A percentile compares a stretch with the other conserved stretches of the same genome.
phyloP scores from a whole-genome alignment of 2,797 vertebrate species.

The Microcaecilia unicolor region DNA sequence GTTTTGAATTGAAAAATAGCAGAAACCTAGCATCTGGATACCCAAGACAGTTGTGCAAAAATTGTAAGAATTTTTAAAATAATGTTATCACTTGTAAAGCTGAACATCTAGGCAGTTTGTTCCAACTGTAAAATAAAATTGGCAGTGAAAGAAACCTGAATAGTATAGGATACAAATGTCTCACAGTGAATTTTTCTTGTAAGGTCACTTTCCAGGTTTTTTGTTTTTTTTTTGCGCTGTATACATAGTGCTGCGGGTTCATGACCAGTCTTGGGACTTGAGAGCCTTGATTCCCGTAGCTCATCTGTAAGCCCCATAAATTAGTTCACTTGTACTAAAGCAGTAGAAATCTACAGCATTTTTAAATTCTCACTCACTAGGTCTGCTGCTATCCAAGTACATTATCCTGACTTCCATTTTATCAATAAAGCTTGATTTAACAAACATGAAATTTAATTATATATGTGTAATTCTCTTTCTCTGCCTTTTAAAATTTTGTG shows the following conservation, averaged over 20 bases:
- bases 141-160: conserved; percentile 16
- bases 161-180: conserved; percentile 17
- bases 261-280: conserved; percentile 26
- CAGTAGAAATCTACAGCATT: conserved; percentile 48
- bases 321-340: conserved; percentile 40
- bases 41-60: conserved; percentile 37
- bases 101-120: conserved; percentile 14
- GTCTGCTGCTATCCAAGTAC: conserved; percentile 66
- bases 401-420: conserved; percentile 67
- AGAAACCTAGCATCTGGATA: conserved; percentile 53
- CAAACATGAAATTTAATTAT: conserved; percentile 56
- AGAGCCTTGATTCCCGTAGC: conserved; percentile 49
- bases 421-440: conserved; percentile 77
- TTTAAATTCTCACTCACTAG: conserved; percentile 59
- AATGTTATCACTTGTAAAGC: conserved; percentile 24
- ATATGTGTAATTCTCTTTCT: conserved; percentile 59
- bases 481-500: conserved; percentile 44
- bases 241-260: conserved; percentile 17
- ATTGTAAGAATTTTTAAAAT: conserved; percentile 35
- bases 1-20: conserved; percentile 51
- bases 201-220: no score
- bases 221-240: no score
- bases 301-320: conserved; percentile 45
- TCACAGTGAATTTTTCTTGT: conserved; percentile 21
- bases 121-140: conserved; percentile 24